Conservation (phyloP, 1,140 invertebrate genomes). For the Brachionus paranguensis region DNA sequence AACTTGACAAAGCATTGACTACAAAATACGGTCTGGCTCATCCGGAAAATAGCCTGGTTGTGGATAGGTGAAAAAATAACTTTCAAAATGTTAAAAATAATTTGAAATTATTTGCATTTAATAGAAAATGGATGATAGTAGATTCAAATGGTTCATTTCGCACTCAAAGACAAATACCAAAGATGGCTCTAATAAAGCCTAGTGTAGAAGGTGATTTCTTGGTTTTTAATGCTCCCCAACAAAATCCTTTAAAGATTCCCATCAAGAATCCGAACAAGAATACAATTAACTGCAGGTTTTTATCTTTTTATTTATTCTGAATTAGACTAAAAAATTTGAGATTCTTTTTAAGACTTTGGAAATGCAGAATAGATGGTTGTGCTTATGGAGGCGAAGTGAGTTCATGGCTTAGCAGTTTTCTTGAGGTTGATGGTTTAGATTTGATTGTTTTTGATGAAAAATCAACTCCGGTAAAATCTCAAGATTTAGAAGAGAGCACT, state of each 20-base stretch:
- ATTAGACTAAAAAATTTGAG: not conserved
- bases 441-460: not conserved
- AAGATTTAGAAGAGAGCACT: not conserved
- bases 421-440: conserved; percentile 3
- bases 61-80: not conserved
- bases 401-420: conserved; percentile 7
- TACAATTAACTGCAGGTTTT: conserved; percentile 15
- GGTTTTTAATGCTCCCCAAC: not conserved
- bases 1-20: not conserved
- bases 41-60: not conserved
- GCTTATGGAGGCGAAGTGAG: not conserved
- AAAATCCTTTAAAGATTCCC: not conserved
- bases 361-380: not conserved
- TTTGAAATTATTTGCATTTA: too few species aligned
- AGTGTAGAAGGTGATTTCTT: not conserved
- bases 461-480: not conserved
- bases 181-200: conserved; percentile 23
- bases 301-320: not conserved
- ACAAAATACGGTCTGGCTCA: conserved; percentile 27
- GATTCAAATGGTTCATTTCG: not conserved
- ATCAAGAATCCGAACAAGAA: not conserved
- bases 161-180: conserved; percentile 29
- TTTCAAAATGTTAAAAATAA: too few species aligned
- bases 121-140: conserved; percentile 39
- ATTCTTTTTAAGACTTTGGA: not conserved